Evolutionary conservation across 1,140 invertebrate genomes (phyloP), one percentile per base, ranked within the genome.

Genomic region (Anadara kagoshimensis): DNA sequence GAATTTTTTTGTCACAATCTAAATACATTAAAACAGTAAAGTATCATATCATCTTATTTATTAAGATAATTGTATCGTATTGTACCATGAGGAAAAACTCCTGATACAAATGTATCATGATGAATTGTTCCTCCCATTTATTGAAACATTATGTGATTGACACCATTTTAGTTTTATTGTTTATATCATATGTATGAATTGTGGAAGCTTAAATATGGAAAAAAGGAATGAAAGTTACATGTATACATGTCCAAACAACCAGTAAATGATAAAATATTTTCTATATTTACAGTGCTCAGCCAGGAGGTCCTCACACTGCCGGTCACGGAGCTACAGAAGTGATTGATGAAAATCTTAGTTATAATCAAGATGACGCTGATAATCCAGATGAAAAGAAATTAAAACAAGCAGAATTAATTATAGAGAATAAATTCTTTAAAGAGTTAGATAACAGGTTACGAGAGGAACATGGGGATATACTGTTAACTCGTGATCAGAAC

Each of bases 321-420:
- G 78, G 77, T 18, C 82, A 83, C 72, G 85, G 82, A 44, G 85
- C 85, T 11, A 87, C 86, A 54, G 87, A 86, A 58, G 80, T 83
- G 10, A 81, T 87, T 49, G 86, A 87, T 79, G 87, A 84, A 69
- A 88, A 87, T 67, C 77, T 88, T 5, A 86, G 85, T 74, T 36
- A 36, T 36, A 36, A 36, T 36, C 29, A 36, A 36, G 29, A 36
- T 36, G 84, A 82, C 26, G 82, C 81, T 41, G 79, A 83, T 26
- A 67, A 79, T 24, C 69, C 75, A 22, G 70, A 69, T 22, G 70
- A 78, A 63, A 65, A 66, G 29, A 76, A 75, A 45, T 43, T 85
- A 16, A 86, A 86, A 63, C 78, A 81, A 74, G 57, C 76, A 22
- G 80, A 82, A 47, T 72, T 83, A 16, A 85, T 85, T 41, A 79